phyloP scores from a whole-genome alignment of 2,113 vertebrate genomes.

The Calypte anna region DNA sequence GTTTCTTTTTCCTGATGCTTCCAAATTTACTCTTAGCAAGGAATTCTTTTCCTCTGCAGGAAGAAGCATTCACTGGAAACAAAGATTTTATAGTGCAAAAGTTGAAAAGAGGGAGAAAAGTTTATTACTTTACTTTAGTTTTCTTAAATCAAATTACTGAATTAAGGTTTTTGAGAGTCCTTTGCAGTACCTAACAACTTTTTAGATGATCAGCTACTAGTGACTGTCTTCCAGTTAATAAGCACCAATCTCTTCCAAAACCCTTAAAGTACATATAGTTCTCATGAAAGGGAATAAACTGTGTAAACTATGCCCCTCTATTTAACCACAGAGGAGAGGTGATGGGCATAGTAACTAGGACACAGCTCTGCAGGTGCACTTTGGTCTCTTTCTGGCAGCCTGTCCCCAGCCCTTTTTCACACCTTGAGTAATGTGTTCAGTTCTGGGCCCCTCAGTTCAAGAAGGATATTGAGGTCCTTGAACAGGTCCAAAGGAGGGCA shows the following conservation, averaged over 20 bases:
- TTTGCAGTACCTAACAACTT: not conserved
- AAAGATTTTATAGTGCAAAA: not conserved
- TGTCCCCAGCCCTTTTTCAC: not conserved
- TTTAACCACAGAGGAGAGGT: not conserved
- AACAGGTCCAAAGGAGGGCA: too few species aligned
- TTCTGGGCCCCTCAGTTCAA: too few species aligned
- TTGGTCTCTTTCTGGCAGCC: not conserved
- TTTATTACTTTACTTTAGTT: not conserved
- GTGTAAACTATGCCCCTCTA: rapidly evolving
- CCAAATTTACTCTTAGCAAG: not conserved
- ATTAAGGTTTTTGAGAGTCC: not conserved
- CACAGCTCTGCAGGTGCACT: rapidly evolving
- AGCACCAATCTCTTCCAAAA: not conserved
- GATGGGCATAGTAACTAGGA: rapidly evolving
- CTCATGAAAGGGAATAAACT: not conserved
- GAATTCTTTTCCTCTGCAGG: not conserved
- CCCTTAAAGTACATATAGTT: not conserved
- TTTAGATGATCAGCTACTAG: not conserved
- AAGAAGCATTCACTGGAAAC: not conserved
- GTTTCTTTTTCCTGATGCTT: not conserved
- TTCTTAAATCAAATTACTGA: not conserved
- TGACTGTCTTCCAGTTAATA: not conserved
- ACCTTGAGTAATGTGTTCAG: too few species aligned
- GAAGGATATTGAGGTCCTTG: too few species aligned
- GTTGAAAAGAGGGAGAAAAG: rapidly evolving